Base-by-base conservation (phyloP, 2,888 invertebrate species). In the Hipparchia sbordonii region DNA sequence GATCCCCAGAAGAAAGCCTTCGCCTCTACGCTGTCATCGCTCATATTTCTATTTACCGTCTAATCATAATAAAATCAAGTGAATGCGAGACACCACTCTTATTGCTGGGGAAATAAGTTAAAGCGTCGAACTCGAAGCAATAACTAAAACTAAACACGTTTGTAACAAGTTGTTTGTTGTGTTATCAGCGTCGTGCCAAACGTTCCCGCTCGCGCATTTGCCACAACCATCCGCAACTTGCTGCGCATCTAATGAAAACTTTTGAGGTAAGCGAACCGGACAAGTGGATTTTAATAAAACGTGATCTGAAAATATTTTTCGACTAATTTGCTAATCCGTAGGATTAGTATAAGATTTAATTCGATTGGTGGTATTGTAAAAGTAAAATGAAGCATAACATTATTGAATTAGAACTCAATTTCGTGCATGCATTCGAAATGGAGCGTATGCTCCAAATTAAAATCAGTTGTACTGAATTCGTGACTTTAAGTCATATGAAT, bases 101-200 rank as follows among this genome's bases (percentile, higher is more conserved):
- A 6, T 46, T 45, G n/a, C n/a, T 62, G n/a, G 6, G n/a, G 45
- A 12, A 91, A 91, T 92, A 90, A 92, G 89, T 90, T 89, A 52
- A 88, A 90, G 89, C 89, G 89, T 90, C 91, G 90, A 92, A 92
- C 89, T 92, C 87, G 84, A 84, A 85, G 91, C 90, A 92, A 91
- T 92, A 92, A 90, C 92, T 92, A 91, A 92, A 92, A 92, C 92
- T 92, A 92, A 92, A 92, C 91, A 91, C 90, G 92, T 92, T 92
- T 91, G 93, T 91, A 92, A 92, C 93, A 92, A 93, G 91, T 92
- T 93, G 92, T 92, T 91, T 92, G 92, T 92, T 90, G 89, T 91
- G 91, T 92, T 93, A 93, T 93, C 93, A 92, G 92, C 87, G 85
- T 82, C 87, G 87, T 85, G 87, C 92, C 91, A 92, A 92, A 87